Conservation (phyloP, 2,797 vertebrate genomes). For the Cynopterus sphinx region DNA sequence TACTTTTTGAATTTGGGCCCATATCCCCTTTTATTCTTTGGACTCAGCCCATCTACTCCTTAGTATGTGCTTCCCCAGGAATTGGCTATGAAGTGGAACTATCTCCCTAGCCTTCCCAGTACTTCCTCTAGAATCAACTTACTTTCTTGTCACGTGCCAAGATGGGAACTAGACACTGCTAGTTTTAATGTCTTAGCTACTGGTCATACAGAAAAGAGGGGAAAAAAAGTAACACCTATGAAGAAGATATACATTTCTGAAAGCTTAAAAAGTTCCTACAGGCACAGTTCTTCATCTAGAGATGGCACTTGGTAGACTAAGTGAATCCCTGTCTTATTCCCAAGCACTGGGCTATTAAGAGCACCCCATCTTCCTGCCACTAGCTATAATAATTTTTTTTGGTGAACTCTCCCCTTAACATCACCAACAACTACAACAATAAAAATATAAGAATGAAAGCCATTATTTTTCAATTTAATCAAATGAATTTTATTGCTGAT, state of each 20-base stretch:
- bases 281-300: background rate
- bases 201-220: background rate
- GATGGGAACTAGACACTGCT: background rate
- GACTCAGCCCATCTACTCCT: background rate
- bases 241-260: background rate
- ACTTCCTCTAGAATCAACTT: background rate
- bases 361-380: background rate
- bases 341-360: background rate
- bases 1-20: background rate
- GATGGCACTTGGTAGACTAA: background rate
- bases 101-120: background rate
- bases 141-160: background rate
- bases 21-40: background rate
- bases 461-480: background rate
- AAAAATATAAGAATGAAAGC: background rate
- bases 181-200: background rate
- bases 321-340: background rate
- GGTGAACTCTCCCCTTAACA: background rate
- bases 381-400: background rate
- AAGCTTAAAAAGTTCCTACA: background rate
- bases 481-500: slow-evolving; percentile 6
- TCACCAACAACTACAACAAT: background rate
- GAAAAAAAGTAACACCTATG: background rate
- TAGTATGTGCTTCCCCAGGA: background rate
- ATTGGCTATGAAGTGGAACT: background rate